A percentile compares a stretch with the other conserved stretches of the same genome.
phyloP scores from a whole-genome alignment of 2,888 invertebrate species.

The Rhagonycha fulva region DNA sequence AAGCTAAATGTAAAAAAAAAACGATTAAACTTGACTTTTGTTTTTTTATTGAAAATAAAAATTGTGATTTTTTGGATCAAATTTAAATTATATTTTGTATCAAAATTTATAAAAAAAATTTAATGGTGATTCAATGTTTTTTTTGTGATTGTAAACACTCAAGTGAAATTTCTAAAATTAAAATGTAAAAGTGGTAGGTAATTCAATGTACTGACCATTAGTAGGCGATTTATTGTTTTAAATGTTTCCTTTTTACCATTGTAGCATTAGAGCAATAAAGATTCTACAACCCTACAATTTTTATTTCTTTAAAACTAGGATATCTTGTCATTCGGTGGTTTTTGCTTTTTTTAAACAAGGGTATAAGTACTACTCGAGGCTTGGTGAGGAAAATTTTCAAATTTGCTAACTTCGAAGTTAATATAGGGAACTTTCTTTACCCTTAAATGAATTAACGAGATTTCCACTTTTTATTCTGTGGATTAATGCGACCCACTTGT shows the following conservation, averaged over 20 bases:
- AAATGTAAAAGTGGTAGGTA: background rate
- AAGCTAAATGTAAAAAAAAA: background rate
- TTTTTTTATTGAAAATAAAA: conserved; percentile 1
- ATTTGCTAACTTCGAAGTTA: too few relatives aligned
- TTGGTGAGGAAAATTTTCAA: too few relatives aligned
- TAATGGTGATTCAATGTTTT: conserved; percentile 3
- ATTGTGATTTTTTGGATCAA: conserved; percentile 19
- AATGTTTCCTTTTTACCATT: conserved; percentile 23
- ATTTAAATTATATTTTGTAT: conserved; percentile 28
- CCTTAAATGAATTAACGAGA: too few relatives aligned
- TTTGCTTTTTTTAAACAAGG: background rate
- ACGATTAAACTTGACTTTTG: background rate
- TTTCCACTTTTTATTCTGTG: too few relatives aligned
- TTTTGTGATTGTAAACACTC: conserved; percentile 1
- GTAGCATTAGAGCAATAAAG: conserved; percentile 30
- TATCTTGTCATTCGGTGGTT: background rate
- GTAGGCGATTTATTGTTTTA: conserved; percentile 14
- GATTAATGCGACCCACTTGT: too few relatives aligned
- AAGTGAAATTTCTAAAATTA: background rate
- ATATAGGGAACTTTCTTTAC: too few relatives aligned
- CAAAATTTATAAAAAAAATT: conserved; percentile 15
- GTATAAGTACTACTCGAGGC: too few relatives aligned
- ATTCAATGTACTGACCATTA: background rate
- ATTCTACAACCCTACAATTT: conserved; percentile 57
- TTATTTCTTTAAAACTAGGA: conserved; percentile 30